These are phyloP conservation scores for Epirrhoe alternata DNA, from an alignment of 2,888 invertebrate genomes.

Conservation along the genomic window DNA sequence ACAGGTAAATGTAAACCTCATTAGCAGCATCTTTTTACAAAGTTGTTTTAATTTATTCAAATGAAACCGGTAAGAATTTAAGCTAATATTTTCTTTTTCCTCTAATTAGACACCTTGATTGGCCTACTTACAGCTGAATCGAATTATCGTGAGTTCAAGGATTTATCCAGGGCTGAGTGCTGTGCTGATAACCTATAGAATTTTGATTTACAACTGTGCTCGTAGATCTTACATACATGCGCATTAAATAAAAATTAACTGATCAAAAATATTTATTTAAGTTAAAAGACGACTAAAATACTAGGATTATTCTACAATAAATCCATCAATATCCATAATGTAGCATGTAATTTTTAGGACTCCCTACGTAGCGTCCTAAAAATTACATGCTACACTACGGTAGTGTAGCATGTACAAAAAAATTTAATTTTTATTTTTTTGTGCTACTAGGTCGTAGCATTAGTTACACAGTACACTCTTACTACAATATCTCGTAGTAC, in stretches of 20 bases:
- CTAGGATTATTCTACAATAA: no score
- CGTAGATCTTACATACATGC: no score
- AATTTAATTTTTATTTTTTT: no score
- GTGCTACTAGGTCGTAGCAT: not conserved
- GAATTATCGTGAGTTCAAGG: conserved; percentile 3
- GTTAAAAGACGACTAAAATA: no score
- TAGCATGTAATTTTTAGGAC: no score
- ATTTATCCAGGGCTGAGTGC: not conserved
- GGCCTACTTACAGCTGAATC: conserved; percentile 54
- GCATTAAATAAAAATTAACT: no score
- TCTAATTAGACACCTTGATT: conserved; percentile 61
- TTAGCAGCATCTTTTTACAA: conserved; percentile 37
- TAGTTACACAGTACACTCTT: not conserved
- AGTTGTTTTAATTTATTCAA: not conserved
- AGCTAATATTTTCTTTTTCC: not conserved
- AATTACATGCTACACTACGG: not conserved
- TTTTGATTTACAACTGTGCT: no score
- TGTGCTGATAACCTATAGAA: not conserved
- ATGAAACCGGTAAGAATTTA: not conserved
- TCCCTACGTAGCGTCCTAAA: no score
- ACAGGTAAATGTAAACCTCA: conserved; percentile 48
- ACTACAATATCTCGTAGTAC: not conserved
- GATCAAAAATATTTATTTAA: no score
- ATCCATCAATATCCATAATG: no score
- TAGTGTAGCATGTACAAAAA: no score